Conservation (phyloP, 53 echinoderm and acorn worm genomes). For the Echinarachnius parma region DNA sequence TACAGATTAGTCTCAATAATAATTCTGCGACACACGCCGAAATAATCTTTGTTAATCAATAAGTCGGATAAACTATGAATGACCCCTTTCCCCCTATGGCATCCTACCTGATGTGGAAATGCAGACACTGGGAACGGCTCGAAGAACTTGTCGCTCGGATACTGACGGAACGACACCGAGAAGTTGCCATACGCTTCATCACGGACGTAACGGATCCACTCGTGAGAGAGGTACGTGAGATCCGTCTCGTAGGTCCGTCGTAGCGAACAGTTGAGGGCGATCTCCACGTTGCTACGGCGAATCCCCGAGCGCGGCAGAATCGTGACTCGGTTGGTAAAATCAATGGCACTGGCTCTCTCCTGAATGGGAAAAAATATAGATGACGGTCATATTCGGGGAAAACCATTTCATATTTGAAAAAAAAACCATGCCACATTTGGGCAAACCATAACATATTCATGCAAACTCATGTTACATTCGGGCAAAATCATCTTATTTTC, state of each 20-base stretch:
- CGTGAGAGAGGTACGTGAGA: constrained; percentile 12
- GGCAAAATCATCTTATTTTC: too few relatives aligned
- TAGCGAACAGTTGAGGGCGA: constrained; percentile 18
- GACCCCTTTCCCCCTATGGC: not conserved
- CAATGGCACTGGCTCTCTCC: constrained; percentile 8
- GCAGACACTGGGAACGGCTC: not conserved
- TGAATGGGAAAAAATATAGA: too few relatives aligned
- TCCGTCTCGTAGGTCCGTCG: constrained; percentile 8
- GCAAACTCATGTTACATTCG: too few relatives aligned
- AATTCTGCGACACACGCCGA: too few relatives aligned
- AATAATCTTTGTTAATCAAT: too few relatives aligned
- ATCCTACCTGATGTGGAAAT: constrained; percentile 21
- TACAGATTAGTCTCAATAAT: too few relatives aligned
- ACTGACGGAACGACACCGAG: constrained; percentile 21
- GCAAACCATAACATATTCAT: too few relatives aligned
- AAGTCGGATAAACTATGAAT: too few relatives aligned
- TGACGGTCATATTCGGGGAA: too few relatives aligned
- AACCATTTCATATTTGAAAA: too few relatives aligned
- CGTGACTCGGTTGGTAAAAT: constrained; percentile 26
- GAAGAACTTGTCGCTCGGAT: not conserved
- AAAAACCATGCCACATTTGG: too few relatives aligned
- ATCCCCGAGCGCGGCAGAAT: not conserved
- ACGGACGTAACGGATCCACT: constrained; percentile 15
- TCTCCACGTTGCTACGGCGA: not conserved
- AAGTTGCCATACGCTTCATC: constrained; percentile 11